Base-by-base conservation (phyloP, 2,113 vertebrate genomes). In the Ascaphus truei region DNA sequence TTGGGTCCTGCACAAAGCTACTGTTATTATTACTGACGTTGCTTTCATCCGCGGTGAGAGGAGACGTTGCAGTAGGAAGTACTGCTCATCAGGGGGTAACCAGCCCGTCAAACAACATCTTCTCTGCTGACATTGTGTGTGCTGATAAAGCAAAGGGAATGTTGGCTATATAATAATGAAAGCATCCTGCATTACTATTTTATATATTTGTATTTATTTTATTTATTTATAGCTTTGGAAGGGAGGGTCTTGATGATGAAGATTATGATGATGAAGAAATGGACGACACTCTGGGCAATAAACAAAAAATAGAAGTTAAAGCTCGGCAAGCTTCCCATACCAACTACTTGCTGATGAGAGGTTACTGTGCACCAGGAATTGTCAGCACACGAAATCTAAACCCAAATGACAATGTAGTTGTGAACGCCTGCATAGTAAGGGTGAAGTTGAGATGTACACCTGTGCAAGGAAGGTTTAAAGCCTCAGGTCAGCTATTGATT, bases 271-370 rank as follows among this genome's bases (percentile, higher is more conserved):
- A 95, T 0, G 93, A 97, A 0, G 90, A 93, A 0, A 68, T 91
- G 4, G 89, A 84, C 0, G 95, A 94, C 0, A 80, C 84, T n/a
- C 52, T 82, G 0, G 88, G 84, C 2, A 72, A 77, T 53, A 90
- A 81, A 56, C 89, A 83, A 51, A 89, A 80, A 39, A 77, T 93
- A 0, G 92, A 92, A 56, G 91, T 96, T 67, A 96, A 94, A 30
- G 84, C 93, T 11, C 89, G 85, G 7, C 94, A 96, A 53, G 96
- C 95, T 0, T 99, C 96, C 1, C 97, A 96, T 82, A 98, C 96
- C 57, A 98, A 97, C 78, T 98, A 96, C 83, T 80, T 99, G 71
- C 89, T 99, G 73, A 96, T 99, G 95, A 84, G 87, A 13, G 97
- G 96, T 23, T 95, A 84, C 80, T 96, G 87, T 2, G 79, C 80